A percentile compares a stretch with the other conserved stretches of the same genome.
Conservation (phyloP, 2,797 vertebrate species). For the Sebastes vulpes region DNA sequence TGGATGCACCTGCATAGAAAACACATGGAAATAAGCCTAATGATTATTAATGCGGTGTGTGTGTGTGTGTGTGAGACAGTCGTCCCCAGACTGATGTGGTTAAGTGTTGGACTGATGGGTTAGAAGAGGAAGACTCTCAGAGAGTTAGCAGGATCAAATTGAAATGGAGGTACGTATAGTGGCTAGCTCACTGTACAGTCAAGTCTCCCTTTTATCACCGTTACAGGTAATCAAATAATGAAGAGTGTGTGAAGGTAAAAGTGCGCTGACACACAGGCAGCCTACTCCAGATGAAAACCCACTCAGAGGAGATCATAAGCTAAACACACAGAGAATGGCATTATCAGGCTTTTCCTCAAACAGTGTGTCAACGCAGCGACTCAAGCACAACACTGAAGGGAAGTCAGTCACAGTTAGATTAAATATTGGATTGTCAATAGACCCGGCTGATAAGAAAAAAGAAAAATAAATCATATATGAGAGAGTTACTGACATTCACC, state of each 20-base stretch:
- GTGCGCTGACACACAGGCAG: neutral
- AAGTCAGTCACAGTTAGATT: slow-evolving; percentile 15
- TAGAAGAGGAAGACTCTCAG: neutral
- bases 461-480: slow-evolving; percentile 27
- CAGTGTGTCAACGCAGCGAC: slow-evolving; percentile 7
- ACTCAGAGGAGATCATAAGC: slow-evolving; percentile 21
- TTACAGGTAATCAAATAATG: slow-evolving; percentile 33
- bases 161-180: slow-evolving; percentile 24
- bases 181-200: neutral
- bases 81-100: neutral
- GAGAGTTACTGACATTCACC: neutral
- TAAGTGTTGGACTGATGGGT: slow-evolving; percentile 2
- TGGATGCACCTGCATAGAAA: slow-evolving; percentile 70
- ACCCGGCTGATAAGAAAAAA: neutral
- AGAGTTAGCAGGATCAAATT: slow-evolving; percentile 17
- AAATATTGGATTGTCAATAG: slow-evolving; percentile 47
- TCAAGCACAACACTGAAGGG: slow-evolving; percentile 10
- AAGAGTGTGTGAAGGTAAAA: slow-evolving; percentile 14
- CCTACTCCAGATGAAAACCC: slow-evolving; percentile 25
- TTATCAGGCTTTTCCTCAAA: slow-evolving; percentile 1
- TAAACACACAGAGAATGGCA: slow-evolving; percentile 39
- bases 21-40: slow-evolving; percentile 70
- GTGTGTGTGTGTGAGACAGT: neutral
- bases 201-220: slow-evolving; percentile 17
- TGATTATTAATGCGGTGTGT: slow-evolving; percentile 66